Conservation (phyloP, 2,888 invertebrate genomes). For the Patella caerulea region DNA sequence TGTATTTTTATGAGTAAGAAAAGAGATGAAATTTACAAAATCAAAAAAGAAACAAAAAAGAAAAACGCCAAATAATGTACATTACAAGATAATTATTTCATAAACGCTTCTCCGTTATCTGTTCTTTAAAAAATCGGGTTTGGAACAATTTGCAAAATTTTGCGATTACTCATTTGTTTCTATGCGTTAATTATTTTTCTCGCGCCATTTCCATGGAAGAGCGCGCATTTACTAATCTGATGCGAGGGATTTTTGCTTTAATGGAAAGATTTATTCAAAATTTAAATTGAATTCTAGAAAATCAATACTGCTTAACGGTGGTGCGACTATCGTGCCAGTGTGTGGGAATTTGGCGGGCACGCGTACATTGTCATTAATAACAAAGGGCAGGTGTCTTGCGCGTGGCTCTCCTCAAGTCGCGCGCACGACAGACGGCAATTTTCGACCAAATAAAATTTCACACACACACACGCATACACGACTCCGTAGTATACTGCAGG, state of each 20-base stretch:
- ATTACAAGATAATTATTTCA: too few species aligned
- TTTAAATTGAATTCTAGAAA: not conserved
- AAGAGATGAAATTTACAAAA: not conserved
- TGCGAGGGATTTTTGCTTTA: not conserved
- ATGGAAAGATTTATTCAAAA: not conserved
- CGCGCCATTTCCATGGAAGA: not conserved
- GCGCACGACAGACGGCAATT: not conserved
- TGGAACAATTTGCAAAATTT: too few species aligned
- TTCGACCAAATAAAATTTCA: conserved; percentile 3
- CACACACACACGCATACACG: not conserved
- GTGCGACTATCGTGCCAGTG: not conserved
- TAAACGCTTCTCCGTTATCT: too few species aligned
- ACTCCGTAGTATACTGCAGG: too few species aligned
- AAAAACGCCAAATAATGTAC: not conserved
- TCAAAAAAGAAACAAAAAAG: not conserved
- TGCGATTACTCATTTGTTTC: too few species aligned
- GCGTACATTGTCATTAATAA: conserved; percentile 7
- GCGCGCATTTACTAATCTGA: not conserved
- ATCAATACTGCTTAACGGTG: not conserved
- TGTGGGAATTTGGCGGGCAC: conserved; percentile 10
- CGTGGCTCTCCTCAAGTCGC: conserved; percentile 9
- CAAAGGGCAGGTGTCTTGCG: conserved; percentile 10
- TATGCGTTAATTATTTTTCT: too few species aligned
- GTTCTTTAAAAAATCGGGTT: too few species aligned
- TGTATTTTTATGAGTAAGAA: not conserved